Conservation (phyloP, 2,888 invertebrate species). For the Omphaloscelis lunosa region DNA sequence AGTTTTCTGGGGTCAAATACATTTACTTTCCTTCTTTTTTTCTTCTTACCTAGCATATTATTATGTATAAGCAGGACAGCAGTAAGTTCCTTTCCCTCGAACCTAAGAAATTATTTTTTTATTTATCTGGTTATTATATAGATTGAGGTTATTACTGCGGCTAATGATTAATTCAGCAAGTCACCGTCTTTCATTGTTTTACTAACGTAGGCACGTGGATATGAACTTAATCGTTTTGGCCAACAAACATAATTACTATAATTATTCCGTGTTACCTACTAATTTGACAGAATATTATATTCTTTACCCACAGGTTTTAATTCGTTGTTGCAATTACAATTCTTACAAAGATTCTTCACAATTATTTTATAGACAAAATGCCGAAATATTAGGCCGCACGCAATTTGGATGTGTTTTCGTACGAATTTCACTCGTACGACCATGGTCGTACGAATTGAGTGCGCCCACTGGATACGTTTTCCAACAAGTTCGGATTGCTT, state of each 20-base stretch:
- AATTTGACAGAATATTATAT: conserved; percentile 37
- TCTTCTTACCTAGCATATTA: neutral
- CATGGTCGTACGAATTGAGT: too few species aligned
- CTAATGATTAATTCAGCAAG: conserved; percentile 4
- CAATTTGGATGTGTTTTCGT: too few species aligned
- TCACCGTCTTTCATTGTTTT: conserved; percentile 20
- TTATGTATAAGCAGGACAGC: neutral
- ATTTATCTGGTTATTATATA: neutral
- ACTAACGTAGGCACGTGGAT: neutral
- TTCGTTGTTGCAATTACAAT: neutral
- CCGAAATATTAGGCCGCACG: neutral
- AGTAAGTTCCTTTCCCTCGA: neutral
- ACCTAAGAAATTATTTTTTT: neutral
- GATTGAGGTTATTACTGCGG: neutral
- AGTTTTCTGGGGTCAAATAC: neutral
- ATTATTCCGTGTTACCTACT: conserved; percentile 27
- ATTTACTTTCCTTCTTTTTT: neutral
- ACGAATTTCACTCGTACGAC: too few species aligned
- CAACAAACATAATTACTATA: conserved; percentile 28
- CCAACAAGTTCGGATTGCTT: too few species aligned
- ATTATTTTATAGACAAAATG: neutral
- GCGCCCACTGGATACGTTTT: too few species aligned
- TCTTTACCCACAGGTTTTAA: neutral
- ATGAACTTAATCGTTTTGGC: conserved; percentile 13
- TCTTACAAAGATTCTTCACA: neutral